Evolutionary conservation across 2,888 invertebrate species (phyloP).

Genomic region (Xestoiulus laeticollis): DNA sequence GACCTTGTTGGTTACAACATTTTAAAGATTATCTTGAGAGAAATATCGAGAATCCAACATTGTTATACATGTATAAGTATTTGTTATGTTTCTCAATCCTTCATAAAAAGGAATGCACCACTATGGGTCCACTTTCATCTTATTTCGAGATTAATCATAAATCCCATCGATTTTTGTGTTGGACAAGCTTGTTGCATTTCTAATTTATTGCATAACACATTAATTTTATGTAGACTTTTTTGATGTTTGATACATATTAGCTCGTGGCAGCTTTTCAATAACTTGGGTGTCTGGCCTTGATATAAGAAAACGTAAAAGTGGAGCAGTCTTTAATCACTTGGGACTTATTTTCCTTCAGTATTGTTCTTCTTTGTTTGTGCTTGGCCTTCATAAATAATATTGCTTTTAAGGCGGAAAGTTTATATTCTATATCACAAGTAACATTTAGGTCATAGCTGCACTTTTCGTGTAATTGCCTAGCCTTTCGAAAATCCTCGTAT

Average conservation of each 20-base stretch:
- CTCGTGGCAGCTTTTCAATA: constrained; percentile 11
- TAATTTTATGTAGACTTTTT: neutral
- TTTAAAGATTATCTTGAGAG: no score
- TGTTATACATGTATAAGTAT: no score
- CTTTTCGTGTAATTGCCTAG: neutral
- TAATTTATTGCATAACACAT: neutral
- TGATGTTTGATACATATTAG: neutral
- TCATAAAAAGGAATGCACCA: no score
- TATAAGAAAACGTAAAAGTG: neutral
- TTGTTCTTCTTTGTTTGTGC: neutral
- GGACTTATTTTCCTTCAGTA: neutral
- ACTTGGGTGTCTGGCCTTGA: neutral
- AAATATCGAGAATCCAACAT: no score
- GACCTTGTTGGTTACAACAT: no score
- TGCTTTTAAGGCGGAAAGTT: neutral
- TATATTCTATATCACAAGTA: neutral
- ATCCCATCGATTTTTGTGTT: neutral
- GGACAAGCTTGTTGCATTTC: neutral
- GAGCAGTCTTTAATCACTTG: neutral
- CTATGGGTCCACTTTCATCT: neutral
- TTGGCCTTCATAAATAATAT: neutral
- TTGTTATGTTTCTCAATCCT: no score
- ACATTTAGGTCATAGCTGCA: neutral
- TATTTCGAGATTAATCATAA: neutral
- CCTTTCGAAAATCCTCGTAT: neutral